A percentile compares a stretch with the other conserved stretches of the same genome.
phyloP scores from a whole-genome alignment of 2,888 invertebrate genomes.

The Tortrix viridana region DNA sequence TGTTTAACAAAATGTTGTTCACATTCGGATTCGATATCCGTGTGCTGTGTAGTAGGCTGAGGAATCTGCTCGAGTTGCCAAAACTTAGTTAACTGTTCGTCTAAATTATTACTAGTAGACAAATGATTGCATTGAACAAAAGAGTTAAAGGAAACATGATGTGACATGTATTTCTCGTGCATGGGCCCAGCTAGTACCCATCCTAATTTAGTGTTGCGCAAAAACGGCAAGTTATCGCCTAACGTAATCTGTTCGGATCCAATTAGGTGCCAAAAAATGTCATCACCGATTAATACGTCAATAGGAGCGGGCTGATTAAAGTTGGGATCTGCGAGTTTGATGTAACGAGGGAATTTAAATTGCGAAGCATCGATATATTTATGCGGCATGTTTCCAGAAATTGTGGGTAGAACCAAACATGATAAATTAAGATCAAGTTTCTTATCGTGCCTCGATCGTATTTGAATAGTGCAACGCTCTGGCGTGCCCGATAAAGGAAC shows the following conservation, averaged over 20 bases:
- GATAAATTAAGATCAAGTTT: not conserved
- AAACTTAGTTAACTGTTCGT: not conserved
- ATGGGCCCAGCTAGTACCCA: conserved; percentile 27
- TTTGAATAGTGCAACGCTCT: not conserved
- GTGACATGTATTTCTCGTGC: too few species aligned
- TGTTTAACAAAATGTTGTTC: not conserved
- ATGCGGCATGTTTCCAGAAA: conserved; percentile 27
- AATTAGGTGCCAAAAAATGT: conserved; percentile 39
- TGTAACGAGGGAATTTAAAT: not conserved
- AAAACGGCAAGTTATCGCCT: conserved; percentile 25
- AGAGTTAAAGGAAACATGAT: not conserved
- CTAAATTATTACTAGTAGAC: not conserved
- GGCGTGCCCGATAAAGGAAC: conserved; percentile 6
- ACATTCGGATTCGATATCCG: not conserved
- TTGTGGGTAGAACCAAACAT: conserved; percentile 18
- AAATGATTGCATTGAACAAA: too few species aligned
- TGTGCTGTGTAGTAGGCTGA: not conserved
- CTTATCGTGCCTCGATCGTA: not conserved
- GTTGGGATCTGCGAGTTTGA: conserved; percentile 36
- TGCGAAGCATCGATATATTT: not conserved
- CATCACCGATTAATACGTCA: conserved; percentile 38
- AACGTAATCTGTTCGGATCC: conserved; percentile 30
- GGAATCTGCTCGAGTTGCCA: not conserved
- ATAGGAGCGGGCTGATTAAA: conserved; percentile 37
- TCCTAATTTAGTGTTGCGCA: conserved; percentile 37